Conservation (phyloP, 2,888 invertebrate species). For the Tribolium freemani region DNA sequence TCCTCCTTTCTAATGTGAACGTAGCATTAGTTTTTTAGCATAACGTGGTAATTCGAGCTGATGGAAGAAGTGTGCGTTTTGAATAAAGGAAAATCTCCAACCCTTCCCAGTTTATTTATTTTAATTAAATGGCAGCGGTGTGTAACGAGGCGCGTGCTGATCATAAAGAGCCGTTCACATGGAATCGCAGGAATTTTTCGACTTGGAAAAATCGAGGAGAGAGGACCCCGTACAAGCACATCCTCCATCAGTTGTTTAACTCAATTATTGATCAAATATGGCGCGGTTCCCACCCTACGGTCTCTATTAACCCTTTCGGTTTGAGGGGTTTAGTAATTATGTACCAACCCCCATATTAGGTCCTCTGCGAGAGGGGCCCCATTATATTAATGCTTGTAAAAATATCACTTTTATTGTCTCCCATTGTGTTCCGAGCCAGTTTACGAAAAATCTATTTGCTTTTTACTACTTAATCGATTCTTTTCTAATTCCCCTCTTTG, state of each 20-base stretch:
- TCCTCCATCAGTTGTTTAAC: slow-evolving; percentile 68
- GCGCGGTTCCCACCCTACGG: slow-evolving; percentile 67
- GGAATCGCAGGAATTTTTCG: slow-evolving; percentile 10
- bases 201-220: slow-evolving; percentile 49
- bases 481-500: slow-evolving; percentile 29
- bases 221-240: slow-evolving; percentile 64
- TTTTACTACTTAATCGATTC: slow-evolving; percentile 55
- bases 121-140: slow-evolving; percentile 40
- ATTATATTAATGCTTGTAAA: slow-evolving; percentile 65
- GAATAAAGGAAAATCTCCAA: slow-evolving; percentile 10
- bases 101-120: slow-evolving; percentile 35
- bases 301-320: slow-evolving; percentile 68
- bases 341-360: slow-evolving; percentile 67
- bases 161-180: slow-evolving; percentile 20
- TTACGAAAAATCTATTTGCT: slow-evolving; percentile 57
- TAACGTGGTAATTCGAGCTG: neutral
- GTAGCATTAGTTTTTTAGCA: slow-evolving; percentile 14
- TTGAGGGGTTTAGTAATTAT: slow-evolving; percentile 68
- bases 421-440: slow-evolving; percentile 53
- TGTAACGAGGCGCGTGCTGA: slow-evolving; percentile 38
- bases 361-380: slow-evolving; percentile 64
- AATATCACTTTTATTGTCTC: slow-evolving; percentile 60
- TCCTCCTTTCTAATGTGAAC: slow-evolving; percentile 14
- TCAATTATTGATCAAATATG: slow-evolving; percentile 70
- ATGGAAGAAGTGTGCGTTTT: neutral